These are phyloP conservation scores for Parthenolecanium corni DNA, from an alignment of 2,888 invertebrate species.

Conservation along the genomic window DNA sequence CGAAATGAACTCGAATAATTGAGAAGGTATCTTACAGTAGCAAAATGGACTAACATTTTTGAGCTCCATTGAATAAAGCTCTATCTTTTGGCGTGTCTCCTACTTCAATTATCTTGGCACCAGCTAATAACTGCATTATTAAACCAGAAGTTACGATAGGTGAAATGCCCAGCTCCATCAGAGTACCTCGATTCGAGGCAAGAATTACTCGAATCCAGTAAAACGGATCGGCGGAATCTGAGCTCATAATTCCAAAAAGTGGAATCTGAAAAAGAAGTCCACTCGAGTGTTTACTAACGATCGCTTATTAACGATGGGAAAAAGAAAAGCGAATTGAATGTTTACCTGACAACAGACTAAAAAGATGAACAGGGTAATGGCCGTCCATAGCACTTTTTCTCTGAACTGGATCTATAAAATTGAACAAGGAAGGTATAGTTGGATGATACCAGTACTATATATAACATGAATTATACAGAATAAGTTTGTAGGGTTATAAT, in stretches of 20 bases:
- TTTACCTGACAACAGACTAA: conserved; percentile 95
- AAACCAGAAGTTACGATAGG: conserved; percentile 98
- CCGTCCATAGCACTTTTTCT: conserved; percentile 99
- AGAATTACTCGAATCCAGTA: conserved; percentile 99
- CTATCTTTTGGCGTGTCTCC: conserved; percentile 99
- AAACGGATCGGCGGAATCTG: conserved; percentile 99
- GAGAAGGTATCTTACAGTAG: neutral
- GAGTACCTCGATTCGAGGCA: conserved; percentile 97
- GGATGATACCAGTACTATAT: too few species aligned
- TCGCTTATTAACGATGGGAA: too few species aligned
- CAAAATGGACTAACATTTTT: conserved; percentile 69
- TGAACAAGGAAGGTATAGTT: too few species aligned
- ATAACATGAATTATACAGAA: too few species aligned
- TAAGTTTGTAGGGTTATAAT: too few species aligned
- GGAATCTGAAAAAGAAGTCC: conserved; percentile 59
- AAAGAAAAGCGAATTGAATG: too few species aligned
- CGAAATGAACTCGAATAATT: neutral
- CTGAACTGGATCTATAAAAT: conserved; percentile 87
- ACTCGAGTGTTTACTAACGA: too few species aligned
- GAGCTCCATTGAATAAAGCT: conserved; percentile 97
- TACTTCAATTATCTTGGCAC: conserved; percentile 99
- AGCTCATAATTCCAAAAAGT: conserved; percentile 98
- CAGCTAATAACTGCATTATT: conserved; percentile 97
- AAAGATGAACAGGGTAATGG: conserved; percentile 98
- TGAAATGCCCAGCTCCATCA: conserved; percentile 99